Evolutionary conservation across 2,797 vertebrate species (phyloP), one percentile per base, ranked within the genome.

Genomic region (Galago senegalensis): DNA sequence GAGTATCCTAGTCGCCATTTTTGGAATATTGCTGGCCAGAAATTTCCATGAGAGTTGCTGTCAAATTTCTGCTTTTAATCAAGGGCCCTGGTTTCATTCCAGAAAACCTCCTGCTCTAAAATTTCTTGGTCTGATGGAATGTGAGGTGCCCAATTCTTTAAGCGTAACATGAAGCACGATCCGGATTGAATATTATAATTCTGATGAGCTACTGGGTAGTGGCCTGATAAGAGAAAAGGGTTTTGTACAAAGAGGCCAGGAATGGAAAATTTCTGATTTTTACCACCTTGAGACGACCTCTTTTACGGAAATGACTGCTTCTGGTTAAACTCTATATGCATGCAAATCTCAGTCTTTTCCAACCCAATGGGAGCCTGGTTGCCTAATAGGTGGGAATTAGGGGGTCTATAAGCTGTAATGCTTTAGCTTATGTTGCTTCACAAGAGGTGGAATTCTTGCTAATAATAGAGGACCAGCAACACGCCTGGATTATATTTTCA

Each of bases 331-430:
- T 98, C 67, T 58, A 46, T 97, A 93, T 31, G 8, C 97, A 96
- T 98, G 96, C 92, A 97, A 97, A 96, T 97, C 98, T 98, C 90
- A 97, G 60, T 95, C 81, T 95, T 97, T 96, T 92, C 87, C 84
- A 93, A 84, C 77, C 84, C 97, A 93, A 96, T 95, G 87, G 91
- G 96, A 98, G 89, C 93, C 81, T 91, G 63, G 85, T 96, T 97
- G 97, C 76, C 95, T 97, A 97, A 85, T 60, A 80, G 14, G 76
- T 97, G 53, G 96, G 96, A 98, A 98, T 97, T 97, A 97, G 88
- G 83, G 84, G n/a, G 4, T 98, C 84, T 87, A 61, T 95, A 88
- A 92, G 76, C 95, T 90, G 4, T 97, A 96, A 98, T 97, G 93
- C 81, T 83, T 98, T 83, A 82, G 91, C 63, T 98, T 92, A 94